Conservation (phyloP, 37 sponge, comb jelly and placozoan species). For the Axinella damicornis region DNA sequence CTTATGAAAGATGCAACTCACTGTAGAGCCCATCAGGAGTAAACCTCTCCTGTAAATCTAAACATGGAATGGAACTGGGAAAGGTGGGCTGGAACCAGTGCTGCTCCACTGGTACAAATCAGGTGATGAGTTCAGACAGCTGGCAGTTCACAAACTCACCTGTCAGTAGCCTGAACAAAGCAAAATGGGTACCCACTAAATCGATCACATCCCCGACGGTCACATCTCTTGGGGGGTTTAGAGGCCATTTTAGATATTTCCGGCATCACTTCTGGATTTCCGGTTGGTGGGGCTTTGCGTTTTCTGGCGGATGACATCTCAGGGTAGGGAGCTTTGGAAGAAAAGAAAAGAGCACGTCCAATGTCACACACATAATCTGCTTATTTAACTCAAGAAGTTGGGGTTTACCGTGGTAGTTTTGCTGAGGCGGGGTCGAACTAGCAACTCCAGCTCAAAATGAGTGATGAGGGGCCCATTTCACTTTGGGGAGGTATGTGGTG, state of each 20-base stretch:
- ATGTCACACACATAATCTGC: too few species aligned
- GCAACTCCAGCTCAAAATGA: not conserved
- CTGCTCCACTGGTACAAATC: too few species aligned
- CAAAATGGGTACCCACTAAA: slow-evolving; percentile 52
- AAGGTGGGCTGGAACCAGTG: not conserved
- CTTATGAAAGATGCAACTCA: too few species aligned
- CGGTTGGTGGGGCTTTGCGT: not conserved
- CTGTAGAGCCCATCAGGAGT: too few species aligned
- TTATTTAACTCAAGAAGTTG: too few species aligned
- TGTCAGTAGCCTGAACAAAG: slow-evolving; percentile 56
- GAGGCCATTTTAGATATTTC: not conserved
- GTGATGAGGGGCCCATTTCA: not conserved
- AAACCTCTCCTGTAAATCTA: too few species aligned
- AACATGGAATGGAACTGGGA: not conserved
- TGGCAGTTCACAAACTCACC: slow-evolving; percentile 6
- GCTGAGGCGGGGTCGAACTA: not conserved
- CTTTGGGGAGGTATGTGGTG: not conserved
- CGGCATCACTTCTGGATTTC: not conserved
- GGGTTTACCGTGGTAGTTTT: not conserved
- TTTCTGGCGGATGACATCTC: slow-evolving; percentile 7
- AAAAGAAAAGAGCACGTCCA: not conserved
- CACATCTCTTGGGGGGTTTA: slow-evolving; percentile 50
- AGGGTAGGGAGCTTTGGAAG: not conserved
- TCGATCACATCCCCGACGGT: slow-evolving; percentile 53
- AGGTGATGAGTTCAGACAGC: too few species aligned